Conservation (phyloP, 1,140 invertebrate genomes). For the Anastrepha obliqua region DNA sequence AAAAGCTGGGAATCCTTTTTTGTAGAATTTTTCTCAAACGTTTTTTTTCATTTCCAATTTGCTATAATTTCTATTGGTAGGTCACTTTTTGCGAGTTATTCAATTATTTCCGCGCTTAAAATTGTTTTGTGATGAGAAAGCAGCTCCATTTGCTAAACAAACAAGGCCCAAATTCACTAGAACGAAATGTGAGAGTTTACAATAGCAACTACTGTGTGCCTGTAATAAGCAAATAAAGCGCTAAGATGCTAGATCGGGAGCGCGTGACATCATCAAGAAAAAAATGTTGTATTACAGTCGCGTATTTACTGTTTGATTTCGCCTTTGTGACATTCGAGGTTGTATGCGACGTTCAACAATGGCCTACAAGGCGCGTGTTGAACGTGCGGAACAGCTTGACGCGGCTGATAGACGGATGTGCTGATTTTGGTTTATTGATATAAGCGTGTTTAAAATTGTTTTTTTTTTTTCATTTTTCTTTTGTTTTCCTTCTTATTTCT, state of each 20-base stretch:
- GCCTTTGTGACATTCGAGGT: background rate
- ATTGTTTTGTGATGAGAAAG: background rate
- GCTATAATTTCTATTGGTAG: too few species aligned
- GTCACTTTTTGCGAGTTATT: background rate
- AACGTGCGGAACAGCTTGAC: background rate
- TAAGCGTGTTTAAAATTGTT: background rate
- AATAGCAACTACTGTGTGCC: background rate
- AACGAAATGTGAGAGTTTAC: background rate
- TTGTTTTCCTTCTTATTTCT: too few species aligned
- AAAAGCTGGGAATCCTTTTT: too few species aligned
- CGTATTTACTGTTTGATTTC: background rate
- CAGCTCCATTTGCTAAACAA: conserved; percentile 8
- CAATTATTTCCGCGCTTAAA: background rate
- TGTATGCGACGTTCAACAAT: background rate
- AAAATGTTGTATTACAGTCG: background rate
- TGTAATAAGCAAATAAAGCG: background rate
- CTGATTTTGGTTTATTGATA: background rate
- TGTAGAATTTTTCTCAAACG: too few species aligned
- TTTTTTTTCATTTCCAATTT: too few species aligned
- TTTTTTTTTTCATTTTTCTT: too few species aligned
- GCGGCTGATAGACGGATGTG: background rate
- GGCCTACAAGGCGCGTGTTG: background rate
- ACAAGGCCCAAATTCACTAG: background rate
- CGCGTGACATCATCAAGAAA: conserved; percentile 10
- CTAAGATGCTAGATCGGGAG: background rate